These are phyloP conservation scores for Elgaria multicarinata DNA, from an alignment of 2,113 vertebrate genomes.

Conservation along the genomic window DNA sequence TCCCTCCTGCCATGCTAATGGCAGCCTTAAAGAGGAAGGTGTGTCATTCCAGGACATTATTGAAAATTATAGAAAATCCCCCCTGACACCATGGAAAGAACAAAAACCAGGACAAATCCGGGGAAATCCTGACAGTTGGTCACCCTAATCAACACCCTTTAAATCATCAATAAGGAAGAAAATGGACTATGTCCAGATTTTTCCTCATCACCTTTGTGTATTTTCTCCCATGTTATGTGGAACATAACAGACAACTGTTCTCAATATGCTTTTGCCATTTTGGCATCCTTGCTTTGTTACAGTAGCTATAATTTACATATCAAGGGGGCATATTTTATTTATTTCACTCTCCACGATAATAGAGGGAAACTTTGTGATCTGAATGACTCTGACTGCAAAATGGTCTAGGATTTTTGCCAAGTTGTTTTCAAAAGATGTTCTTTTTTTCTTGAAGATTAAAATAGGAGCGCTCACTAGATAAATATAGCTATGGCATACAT, in stretches of 20 bases:
- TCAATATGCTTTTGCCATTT: conserved; percentile 20
- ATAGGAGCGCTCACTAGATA: conserved; percentile 25
- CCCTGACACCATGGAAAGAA: too few relatives aligned
- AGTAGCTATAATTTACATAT: conserved; percentile 51
- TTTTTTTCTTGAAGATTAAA: conserved; percentile 53
- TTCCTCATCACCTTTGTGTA: neutral
- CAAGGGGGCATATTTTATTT: conserved; percentile 43
- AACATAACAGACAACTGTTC: conserved; percentile 38
- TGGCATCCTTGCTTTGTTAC: conserved; percentile 31
- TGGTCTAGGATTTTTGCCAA: conserved; percentile 46
- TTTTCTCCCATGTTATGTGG: conserved; percentile 11
- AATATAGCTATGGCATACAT: neutral
- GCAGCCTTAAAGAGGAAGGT: too few relatives aligned
- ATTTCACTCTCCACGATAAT: conserved; percentile 37
- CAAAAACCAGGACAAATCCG: too few relatives aligned
- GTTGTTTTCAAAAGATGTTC: conserved; percentile 39
- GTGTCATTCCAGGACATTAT: too few relatives aligned
- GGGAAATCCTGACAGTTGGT: too few relatives aligned
- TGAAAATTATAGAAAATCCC: too few relatives aligned
- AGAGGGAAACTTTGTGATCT: conserved; percentile 41
- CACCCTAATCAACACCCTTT: too few relatives aligned
- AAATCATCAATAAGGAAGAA: conserved; percentile 7
- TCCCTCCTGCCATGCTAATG: too few relatives aligned
- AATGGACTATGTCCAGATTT: neutral
- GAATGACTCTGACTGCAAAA: conserved; percentile 23